Evolutionary conservation across 2,888 invertebrate species (phyloP), one percentile per base, ranked within the genome.

Genomic region (Dexiosoma caninum): DNA sequence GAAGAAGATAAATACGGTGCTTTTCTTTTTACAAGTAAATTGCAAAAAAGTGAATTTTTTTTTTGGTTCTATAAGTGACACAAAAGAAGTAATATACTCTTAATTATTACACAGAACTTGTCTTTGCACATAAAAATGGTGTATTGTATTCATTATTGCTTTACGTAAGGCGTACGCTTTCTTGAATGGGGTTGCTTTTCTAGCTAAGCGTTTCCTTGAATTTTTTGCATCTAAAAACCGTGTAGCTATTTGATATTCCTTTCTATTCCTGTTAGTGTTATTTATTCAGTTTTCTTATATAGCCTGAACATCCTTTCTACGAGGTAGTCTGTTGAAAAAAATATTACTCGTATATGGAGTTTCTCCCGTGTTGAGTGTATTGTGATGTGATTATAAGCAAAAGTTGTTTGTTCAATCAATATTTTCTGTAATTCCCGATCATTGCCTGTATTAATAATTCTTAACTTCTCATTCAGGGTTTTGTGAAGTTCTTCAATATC

Each of bases 401-500:
- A 55, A 55, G 35, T 32, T 12, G 35, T 55, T 55, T 55, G 35
- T 7, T 32, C 30, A 55, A 55, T 55, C 16, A 16, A 16, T 55
- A 35, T 14, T 55, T 35, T 32, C 35, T 35, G 32, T 21, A 57
- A n/a, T n/a, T 21, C 21, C 37, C 7, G 8, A 21, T 57, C 37
- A 57, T 32, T 30, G 9, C 53, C 30, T 23, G 44, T 74, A 30
- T 71, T 57, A 12, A 78, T 78, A 30, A 72, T 60, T 14, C 72
- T 78, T 27, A 74, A 21, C 44, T 78, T 74, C 51, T 78, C 55
- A 46, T 69, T 79, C 9, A 79, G 42, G 21, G 46, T 79, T 35
- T 67, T 60, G 62, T 74, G 74, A 9, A 75, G 27, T 27, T 71
- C 55, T 27, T 78, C 59, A 57, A 66, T 66, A 27, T 78, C 72